Evolutionary conservation across 2,797 vertebrate species (phyloP).

Genomic region (Tauraco hartlaubi): DNA sequence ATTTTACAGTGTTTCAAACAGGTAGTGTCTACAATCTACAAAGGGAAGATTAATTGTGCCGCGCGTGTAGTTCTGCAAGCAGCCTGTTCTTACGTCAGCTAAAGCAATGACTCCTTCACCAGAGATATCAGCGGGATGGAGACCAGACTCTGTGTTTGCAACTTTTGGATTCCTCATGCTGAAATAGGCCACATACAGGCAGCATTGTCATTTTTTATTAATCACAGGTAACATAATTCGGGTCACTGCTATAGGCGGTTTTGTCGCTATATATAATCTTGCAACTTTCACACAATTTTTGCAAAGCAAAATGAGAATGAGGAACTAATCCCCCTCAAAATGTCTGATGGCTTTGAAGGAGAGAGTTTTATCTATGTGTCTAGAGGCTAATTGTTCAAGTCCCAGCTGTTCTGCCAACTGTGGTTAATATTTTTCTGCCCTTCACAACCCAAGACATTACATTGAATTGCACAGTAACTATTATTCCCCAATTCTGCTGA

Average conservation of each 20-base stretch:
- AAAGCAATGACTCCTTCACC: neutral
- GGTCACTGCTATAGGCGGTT: constrained; percentile 26
- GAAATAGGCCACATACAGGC: constrained; percentile 12
- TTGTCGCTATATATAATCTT: constrained; percentile 11
- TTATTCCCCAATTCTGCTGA: constrained; percentile 8
- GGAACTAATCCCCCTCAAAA: constrained; percentile 38
- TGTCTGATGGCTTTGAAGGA: neutral
- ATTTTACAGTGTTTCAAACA: neutral
- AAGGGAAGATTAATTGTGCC: neutral
- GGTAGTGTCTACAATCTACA: neutral
- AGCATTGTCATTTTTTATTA: constrained; percentile 52
- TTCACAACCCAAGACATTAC: constrained; percentile 43
- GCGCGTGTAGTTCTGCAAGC: rapidly evolving
- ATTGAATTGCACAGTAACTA: neutral
- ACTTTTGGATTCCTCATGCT: neutral
- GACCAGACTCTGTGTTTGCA: neutral
- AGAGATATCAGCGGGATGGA: neutral
- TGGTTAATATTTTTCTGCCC: constrained; percentile 61
- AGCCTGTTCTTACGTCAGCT: neutral
- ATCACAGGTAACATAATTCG: constrained; percentile 57
- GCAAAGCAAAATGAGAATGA: constrained; percentile 49
- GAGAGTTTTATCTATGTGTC: constrained; percentile 24
- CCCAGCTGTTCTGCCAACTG: constrained; percentile 70
- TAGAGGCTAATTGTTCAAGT: constrained; percentile 68
- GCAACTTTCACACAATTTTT: constrained; percentile 60